Percentiles rank a stretch among this genome's conserved stretches.
Conservation (phyloP, 2,797 vertebrate species). For the Pteronotus mesoamericanus region DNA sequence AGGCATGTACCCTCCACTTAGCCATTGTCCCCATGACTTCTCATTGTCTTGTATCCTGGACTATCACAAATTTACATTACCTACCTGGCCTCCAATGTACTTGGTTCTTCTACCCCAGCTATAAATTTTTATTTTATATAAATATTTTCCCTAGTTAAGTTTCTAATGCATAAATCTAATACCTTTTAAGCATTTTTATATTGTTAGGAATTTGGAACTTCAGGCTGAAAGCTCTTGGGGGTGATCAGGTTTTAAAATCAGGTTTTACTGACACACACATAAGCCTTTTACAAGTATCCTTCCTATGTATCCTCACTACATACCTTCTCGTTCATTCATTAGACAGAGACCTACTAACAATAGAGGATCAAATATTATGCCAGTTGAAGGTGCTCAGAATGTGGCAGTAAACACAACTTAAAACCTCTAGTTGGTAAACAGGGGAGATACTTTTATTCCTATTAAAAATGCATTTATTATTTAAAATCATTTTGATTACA, state of each 20-base stretch:
- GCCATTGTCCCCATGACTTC: not conserved
- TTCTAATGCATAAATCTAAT: constrained; percentile 4
- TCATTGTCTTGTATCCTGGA: not conserved
- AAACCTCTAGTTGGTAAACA: not conserved
- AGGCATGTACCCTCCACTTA: not conserved
- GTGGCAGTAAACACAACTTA: not conserved
- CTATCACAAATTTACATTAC: not conserved
- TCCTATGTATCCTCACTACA: not conserved
- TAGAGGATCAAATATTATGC: not conserved
- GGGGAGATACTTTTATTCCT: not conserved
- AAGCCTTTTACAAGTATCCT: not conserved
- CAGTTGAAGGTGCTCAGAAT: not conserved
- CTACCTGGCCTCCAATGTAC: not conserved
- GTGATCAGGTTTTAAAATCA: not conserved
- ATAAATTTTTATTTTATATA: not conserved
- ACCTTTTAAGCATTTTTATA: constrained; percentile 1
- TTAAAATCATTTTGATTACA: constrained; percentile 27
- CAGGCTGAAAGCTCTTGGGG: not conserved
- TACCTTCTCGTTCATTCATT: not conserved
- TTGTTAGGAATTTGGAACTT: constrained; percentile 4
- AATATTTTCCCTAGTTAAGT: constrained; percentile 1
- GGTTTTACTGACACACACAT: not conserved
- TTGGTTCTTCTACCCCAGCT: not conserved
- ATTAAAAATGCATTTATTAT: constrained; percentile 1
- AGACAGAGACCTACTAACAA: not conserved